A percentile compares a stretch with the other conserved stretches of the same genome.
These are phyloP conservation scores for Zalophus californianus DNA, from an alignment of 2,797 vertebrate genomes.

Conservation along the genomic window DNA sequence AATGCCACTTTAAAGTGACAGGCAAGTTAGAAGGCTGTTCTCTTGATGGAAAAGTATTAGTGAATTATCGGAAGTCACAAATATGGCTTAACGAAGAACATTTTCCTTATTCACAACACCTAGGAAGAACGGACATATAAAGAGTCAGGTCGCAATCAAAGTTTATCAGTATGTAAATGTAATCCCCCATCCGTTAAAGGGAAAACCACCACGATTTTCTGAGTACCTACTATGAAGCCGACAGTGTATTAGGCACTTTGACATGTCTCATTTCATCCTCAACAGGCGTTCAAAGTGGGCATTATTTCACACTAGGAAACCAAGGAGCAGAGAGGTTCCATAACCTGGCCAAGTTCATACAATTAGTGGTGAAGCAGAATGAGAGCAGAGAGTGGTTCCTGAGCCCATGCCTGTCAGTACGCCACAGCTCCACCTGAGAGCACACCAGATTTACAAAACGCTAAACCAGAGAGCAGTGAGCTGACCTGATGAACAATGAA, in stretches of 20 bases:
- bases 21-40: slow-evolving; percentile 79
- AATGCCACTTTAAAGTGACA: slow-evolving; percentile 76
- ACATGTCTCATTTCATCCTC: slow-evolving; percentile 19
- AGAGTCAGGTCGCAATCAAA: slow-evolving; percentile 76
- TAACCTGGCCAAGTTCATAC: background rate
- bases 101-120: slow-evolving; percentile 80
- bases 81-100: slow-evolving; percentile 78
- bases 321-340: slow-evolving; percentile 8
- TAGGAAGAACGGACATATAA: slow-evolving; percentile 81
- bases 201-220: slow-evolving; percentile 54
- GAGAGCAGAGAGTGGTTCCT: background rate
- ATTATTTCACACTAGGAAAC: slow-evolving; percentile 13
- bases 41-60: slow-evolving; percentile 81
- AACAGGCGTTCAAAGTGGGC: slow-evolving; percentile 4
- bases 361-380: background rate
- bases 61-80: slow-evolving; percentile 80
- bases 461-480: background rate
- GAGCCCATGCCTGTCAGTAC: background rate
- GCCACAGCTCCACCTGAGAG: background rate
- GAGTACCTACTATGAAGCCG: slow-evolving; percentile 67
- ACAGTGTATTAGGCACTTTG: slow-evolving; percentile 49
- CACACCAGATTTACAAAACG: background rate
- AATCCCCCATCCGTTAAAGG: slow-evolving; percentile 22
- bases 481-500: background rate
- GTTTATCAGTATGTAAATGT: slow-evolving; percentile 48